Percentiles rank a stretch among this genome's conserved stretches.
phyloP scores from a whole-genome alignment of 2,797 vertebrate species.

The Parotocinclus haroldoi region DNA sequence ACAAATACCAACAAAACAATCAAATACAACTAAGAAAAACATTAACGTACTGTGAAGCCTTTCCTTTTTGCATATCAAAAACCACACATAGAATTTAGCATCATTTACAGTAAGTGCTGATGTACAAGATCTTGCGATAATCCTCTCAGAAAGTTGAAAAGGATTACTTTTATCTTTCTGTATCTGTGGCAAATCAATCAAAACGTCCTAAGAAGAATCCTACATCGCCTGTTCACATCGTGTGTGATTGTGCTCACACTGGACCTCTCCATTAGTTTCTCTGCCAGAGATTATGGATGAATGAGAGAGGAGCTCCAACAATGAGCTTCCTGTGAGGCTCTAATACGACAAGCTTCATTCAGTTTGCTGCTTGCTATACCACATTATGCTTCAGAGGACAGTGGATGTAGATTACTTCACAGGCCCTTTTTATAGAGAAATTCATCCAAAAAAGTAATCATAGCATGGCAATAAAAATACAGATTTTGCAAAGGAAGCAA shows the following conservation, averaged over 20 bases:
- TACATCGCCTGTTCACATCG: neutral
- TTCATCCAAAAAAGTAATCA: neutral
- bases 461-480: neutral
- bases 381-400: neutral
- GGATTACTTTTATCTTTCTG: slow-evolving; percentile 12
- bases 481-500: neutral
- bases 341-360: slow-evolving; percentile 18
- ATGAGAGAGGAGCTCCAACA: slow-evolving; percentile 19
- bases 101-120: neutral
- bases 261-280: slow-evolving; percentile 23
- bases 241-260: slow-evolving; percentile 1
- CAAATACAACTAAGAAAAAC: neutral
- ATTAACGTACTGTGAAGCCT: neutral
- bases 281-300: slow-evolving; percentile 35
- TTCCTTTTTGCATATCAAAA: slow-evolving; percentile 8
- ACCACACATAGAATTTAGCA: slow-evolving; percentile 14
- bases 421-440: neutral
- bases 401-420: neutral
- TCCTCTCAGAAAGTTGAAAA: slow-evolving; percentile 10
- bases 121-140: slow-evolving; percentile 17
- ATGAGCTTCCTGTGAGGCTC: slow-evolving; percentile 18
- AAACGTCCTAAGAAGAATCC: slow-evolving; percentile 27
- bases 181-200: neutral
- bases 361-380: slow-evolving; percentile 4
- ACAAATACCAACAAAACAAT: neutral